phyloP scores from a whole-genome alignment of 2,797 vertebrate species.

The Ctenosaura bakeri region DNA sequence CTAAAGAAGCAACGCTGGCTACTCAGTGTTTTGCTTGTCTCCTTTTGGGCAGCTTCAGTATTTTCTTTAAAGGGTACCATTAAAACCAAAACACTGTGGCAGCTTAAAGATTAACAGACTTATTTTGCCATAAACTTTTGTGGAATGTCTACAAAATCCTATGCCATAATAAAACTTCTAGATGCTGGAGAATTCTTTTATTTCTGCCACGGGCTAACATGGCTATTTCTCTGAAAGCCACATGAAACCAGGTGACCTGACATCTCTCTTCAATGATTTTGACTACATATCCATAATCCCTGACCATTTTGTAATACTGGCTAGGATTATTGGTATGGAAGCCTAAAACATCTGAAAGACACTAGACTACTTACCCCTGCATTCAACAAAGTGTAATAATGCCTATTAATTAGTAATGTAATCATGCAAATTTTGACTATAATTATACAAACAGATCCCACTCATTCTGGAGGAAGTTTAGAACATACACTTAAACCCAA shows the following conservation, averaged over 20 bases:
- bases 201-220: not conserved
- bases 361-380: no score
- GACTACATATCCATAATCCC: not conserved
- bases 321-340: no score
- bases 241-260: no score
- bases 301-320: not conserved
- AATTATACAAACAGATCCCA: no score
- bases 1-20: not conserved
- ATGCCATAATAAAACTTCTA: not conserved
- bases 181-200: not conserved
- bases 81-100: not conserved
- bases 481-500: no score
- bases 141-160: not conserved
- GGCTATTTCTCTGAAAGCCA: not conserved
- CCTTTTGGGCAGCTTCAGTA: not conserved
- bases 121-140: not conserved
- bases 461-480: not conserved
- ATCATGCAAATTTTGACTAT: no score
- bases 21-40: not conserved
- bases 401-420: not conserved
- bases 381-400: not conserved
- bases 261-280: not conserved
- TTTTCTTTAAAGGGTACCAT: not conserved
- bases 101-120: not conserved
- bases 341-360: no score